Base-by-base conservation (phyloP, 2,888 invertebrate genomes). In the Meliscaeva auricollis region DNA sequence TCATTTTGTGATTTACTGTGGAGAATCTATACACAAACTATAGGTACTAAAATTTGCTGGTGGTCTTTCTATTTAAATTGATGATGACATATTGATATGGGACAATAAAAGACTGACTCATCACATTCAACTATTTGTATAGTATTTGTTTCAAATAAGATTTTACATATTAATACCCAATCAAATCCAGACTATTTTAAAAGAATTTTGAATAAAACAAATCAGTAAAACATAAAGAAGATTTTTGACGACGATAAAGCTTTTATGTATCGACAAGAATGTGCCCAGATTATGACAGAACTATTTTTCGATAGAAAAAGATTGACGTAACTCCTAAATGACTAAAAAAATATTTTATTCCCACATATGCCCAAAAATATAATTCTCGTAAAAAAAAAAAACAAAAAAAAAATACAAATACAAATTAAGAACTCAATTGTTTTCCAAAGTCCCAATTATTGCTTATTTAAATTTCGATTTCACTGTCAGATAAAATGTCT, bases 351-450 rank as follows among this genome's bases (percentile, higher is more conserved):
- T 15, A 15, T 15, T n/a, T 1, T 32, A 15, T 54, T 30, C 15
- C 52, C 22, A 17, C 46, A 46, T 7, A 13, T n/a, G 4, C 17
- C 20, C 20, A n/a, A n/a, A n/a, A n/a, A n/a, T n/a, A n/a, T n/a
- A 26, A 26, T 26, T 26, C 26, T 26, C 4, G n/a, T 26, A 26
- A 26, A 26, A 26, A 26, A 26, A 26, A 26, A 9, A 38, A 38
- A 38, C 58, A 38, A 38, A 60, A 62, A 62, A 62, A 44, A 32
- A 1, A 15, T 15, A 4, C 26, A 56, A 60, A n/a, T n/a, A n/a
- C n/a, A n/a, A 62, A 62, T 44, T 62, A 62, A 62, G 22, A 62
- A 44, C 15, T 62, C 60, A 46, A 41, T 62, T 44, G 62, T 62
- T 44, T 62, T 15, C n/a, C n/a, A 62, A 26, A n/a, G n/a, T 9